Evolutionary conservation across 2,797 vertebrate genomes (phyloP).

Genomic region (Mormyrops attenuatus): DNA sequence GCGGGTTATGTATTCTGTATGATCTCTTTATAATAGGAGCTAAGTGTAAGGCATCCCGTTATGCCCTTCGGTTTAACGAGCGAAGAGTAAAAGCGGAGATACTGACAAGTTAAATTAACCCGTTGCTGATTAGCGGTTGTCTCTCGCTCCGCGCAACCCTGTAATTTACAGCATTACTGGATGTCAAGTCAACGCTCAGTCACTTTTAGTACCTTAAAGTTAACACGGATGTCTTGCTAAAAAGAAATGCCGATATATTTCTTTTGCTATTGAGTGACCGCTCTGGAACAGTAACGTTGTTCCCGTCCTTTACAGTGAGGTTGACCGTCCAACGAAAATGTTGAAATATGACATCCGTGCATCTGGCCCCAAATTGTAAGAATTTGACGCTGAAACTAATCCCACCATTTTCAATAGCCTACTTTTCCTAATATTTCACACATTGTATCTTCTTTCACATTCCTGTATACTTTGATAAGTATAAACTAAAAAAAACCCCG

Average conservation of each 20-base stretch:
- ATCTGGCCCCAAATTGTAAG: not conserved
- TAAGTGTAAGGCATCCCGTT: not conserved
- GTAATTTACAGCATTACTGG: conserved; percentile 23
- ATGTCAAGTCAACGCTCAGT: conserved; percentile 18
- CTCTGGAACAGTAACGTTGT: not conserved
- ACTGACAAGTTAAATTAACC: conserved; percentile 15
- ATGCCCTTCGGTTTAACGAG: not conserved
- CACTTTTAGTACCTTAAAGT: conserved; percentile 18
- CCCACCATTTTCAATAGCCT: not conserved
- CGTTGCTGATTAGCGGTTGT: conserved; percentile 2
- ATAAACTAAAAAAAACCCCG: not conserved
- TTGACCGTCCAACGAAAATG: not conserved
- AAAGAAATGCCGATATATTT: conserved; percentile 16
- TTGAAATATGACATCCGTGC: not conserved
- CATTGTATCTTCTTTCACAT: not conserved
- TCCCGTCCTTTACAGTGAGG: not conserved
- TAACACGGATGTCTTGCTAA: conserved; percentile 7
- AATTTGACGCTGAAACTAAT: not conserved
- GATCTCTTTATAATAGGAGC: not conserved
- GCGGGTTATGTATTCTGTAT: not conserved
- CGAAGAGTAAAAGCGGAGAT: not conserved
- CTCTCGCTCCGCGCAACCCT: not conserved
- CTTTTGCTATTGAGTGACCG: not conserved
- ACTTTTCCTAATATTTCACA: not conserved
- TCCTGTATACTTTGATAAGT: not conserved